Evolutionary conservation across 53 echinoderm and acorn worm genomes (phyloP).

Genomic region (Astropecten irregularis): DNA sequence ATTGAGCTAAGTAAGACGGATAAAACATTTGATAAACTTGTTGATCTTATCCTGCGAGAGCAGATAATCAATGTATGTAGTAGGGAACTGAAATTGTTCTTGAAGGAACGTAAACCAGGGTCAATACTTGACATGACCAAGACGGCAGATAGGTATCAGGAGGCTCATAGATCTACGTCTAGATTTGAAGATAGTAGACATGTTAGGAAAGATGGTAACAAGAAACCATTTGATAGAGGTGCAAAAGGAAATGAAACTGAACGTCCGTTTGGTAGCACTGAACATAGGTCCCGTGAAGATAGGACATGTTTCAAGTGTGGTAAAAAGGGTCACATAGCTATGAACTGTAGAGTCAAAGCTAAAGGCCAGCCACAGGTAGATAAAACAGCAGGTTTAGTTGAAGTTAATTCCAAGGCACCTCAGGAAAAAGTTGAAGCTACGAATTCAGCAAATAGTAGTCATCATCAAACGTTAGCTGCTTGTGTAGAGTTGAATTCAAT

Average conservation of each 20-base stretch:
- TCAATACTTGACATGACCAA: slow-evolving; percentile 3
- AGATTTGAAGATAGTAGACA: neutral
- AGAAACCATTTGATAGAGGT: neutral
- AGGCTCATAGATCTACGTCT: neutral
- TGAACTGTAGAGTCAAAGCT: neutral
- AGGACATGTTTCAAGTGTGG: neutral
- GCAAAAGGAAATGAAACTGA: slow-evolving; percentile 1
- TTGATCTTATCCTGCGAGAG: slow-evolving; percentile 8
- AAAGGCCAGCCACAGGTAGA: neutral
- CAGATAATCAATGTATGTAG: slow-evolving; percentile 24
- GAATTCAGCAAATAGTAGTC: neutral
- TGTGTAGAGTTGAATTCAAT: neutral
- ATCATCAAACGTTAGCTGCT: neutral
- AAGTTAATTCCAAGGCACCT: too few relatives aligned
- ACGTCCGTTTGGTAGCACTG: neutral
- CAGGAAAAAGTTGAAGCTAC: neutral
- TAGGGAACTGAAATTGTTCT: slow-evolving; percentile 14
- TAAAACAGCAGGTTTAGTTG: slow-evolving; percentile 1
- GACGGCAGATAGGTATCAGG: neutral
- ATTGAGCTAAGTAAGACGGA: slow-evolving; percentile 26
- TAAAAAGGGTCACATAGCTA: slow-evolving; percentile 5
- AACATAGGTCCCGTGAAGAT: neutral
- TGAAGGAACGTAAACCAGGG: slow-evolving; percentile 27
- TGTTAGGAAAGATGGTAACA: neutral
- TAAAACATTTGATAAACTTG: neutral